Percentiles rank a stretch among this genome's conserved stretches.
These are phyloP conservation scores for Tupiocoris notatus DNA, from an alignment of 2,888 invertebrate species.

Conservation along the genomic window DNA sequence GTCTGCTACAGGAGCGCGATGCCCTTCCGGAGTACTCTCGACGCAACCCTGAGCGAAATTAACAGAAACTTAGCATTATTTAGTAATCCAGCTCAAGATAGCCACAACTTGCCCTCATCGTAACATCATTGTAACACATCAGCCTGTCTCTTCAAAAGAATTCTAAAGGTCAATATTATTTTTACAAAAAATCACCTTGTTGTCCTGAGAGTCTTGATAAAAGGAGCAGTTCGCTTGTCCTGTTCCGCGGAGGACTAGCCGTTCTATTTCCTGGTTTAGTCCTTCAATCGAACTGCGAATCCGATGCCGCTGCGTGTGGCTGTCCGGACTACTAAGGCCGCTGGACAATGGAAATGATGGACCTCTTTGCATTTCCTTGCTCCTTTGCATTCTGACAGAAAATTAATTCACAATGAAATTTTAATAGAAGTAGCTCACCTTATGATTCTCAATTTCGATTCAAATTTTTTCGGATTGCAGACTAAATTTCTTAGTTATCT, in stretches of 20 bases:
- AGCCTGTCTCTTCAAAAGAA: no score
- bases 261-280: slow-evolving; percentile 82
- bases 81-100: no score
- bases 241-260: slow-evolving; percentile 61
- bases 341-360: slow-evolving; percentile 9
- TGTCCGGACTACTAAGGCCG: slow-evolving; percentile 35
- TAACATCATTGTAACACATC: no score
- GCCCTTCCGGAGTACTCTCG: slow-evolving; percentile 67
- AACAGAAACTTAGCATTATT: no score
- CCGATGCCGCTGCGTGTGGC: slow-evolving; percentile 58
- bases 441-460: no score
- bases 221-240: slow-evolving; percentile 8
- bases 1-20: slow-evolving; percentile 79
- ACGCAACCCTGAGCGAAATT: slow-evolving; percentile 38
- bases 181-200: slow-evolving; percentile 21
- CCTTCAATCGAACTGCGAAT: slow-evolving; percentile 83
- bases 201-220: slow-evolving; percentile 27
- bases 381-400: slow-evolving; percentile 50
- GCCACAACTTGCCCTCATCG: no score
- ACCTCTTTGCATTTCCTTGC: slow-evolving; percentile 23
- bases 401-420: not conserved
- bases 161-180: no score
- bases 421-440: no score
- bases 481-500: no score
- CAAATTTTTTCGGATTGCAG: no score